These are phyloP conservation scores for Cloeon dipterum DNA, from an alignment of 2,888 invertebrate species.

Conservation along the genomic window DNA sequence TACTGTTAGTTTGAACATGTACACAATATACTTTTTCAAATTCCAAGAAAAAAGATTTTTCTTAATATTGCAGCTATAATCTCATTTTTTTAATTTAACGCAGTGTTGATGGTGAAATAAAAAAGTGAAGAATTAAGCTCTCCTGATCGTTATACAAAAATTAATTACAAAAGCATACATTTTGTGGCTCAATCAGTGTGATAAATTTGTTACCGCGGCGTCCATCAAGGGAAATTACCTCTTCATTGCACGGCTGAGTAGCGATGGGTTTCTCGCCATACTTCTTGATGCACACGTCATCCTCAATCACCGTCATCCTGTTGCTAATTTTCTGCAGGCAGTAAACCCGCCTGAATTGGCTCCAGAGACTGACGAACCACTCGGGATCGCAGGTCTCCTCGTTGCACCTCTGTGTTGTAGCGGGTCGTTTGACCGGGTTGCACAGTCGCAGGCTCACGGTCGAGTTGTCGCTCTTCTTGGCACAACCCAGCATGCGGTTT, in stretches of 20 bases:
- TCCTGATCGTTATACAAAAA: not conserved
- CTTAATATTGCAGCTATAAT: constrained; percentile 1
- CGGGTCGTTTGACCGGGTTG: constrained; percentile 49
- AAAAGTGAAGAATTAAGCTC: constrained; percentile 2
- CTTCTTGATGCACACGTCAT: constrained; percentile 42
- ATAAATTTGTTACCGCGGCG: constrained; percentile 45
- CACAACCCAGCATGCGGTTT: constrained; percentile 56
- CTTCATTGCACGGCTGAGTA: constrained; percentile 47
- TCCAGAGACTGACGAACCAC: constrained; percentile 64
- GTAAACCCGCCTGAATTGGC: constrained; percentile 33
- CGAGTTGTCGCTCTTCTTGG: constrained; percentile 44
- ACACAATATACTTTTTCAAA: no score
- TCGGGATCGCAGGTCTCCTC: constrained; percentile 51
- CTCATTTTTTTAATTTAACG: constrained; percentile 2
- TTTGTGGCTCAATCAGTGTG: no score
- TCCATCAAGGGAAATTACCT: constrained; percentile 67
- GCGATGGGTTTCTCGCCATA: constrained; percentile 44
- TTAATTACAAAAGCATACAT: not conserved
- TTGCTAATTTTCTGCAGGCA: constrained; percentile 59
- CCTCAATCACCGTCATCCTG: constrained; percentile 43
- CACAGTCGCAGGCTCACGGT: constrained; percentile 55
- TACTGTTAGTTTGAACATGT: no score
- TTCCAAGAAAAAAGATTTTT: no score
- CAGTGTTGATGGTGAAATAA: no score
- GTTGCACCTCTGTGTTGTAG: constrained; percentile 44